phyloP scores from a whole-genome alignment of 2,113 vertebrate species.

The Mormoops blainvillei region DNA sequence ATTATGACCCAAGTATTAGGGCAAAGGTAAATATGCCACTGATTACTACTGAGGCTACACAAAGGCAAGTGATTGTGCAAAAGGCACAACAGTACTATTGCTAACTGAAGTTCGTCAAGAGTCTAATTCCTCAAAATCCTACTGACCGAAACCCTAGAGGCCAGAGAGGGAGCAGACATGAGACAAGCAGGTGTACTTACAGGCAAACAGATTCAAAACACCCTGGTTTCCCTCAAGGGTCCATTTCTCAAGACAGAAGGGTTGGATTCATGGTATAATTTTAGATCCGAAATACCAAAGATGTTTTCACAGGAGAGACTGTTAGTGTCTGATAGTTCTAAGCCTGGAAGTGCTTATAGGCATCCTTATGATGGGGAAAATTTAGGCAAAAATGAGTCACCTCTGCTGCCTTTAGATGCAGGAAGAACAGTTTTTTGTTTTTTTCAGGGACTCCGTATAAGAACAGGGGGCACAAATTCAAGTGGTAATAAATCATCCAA shows the following conservation, averaged over 20 bases:
- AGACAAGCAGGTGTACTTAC: neutral
- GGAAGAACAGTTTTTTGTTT: constrained; percentile 31
- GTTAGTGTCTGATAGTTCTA: constrained; percentile 31
- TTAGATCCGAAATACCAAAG: constrained; percentile 62
- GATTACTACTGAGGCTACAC: neutral
- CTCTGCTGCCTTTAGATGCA: constrained; percentile 48
- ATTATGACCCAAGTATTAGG: neutral
- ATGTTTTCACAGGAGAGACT: constrained; percentile 58
- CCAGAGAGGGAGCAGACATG: neutral
- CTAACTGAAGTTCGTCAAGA: neutral
- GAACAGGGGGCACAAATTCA: constrained; percentile 57
- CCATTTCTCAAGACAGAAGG: constrained; percentile 51
- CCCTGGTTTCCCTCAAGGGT: constrained; percentile 28
- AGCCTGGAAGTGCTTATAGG: constrained; percentile 64
- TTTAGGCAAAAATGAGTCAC: constrained; percentile 69
- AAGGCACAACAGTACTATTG: neutral
- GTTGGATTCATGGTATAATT: constrained; percentile 44
- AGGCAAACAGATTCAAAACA: constrained; percentile 12
- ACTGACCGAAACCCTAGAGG: neutral
- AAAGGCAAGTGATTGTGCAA: neutral
- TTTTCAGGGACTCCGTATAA: constrained; percentile 18
- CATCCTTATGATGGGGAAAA: constrained; percentile 56
- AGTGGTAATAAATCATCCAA: constrained; percentile 52
- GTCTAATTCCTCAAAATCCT: neutral
- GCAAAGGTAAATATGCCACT: neutral